phyloP scores from a whole-genome alignment of 2,113 vertebrate species.

The Clarias magur region DNA sequence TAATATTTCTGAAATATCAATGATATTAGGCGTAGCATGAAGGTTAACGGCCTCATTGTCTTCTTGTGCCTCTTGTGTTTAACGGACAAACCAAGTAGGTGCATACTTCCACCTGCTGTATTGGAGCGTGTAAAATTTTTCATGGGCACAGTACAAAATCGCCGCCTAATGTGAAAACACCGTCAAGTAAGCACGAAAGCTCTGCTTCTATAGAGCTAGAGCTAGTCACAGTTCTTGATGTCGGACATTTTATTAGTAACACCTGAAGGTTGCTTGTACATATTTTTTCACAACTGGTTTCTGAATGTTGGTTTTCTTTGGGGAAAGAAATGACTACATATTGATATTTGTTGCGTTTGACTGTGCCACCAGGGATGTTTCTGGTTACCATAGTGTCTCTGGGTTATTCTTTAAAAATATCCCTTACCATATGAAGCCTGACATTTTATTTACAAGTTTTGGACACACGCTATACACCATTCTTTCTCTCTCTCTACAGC shows the following conservation, averaged over 20 bases:
- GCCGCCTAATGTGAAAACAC: background rate
- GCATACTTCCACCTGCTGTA: too few species aligned
- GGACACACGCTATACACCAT: too few species aligned
- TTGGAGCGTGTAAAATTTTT: too few species aligned
- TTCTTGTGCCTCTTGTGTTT: too few species aligned
- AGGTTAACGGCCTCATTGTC: too few species aligned
- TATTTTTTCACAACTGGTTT: background rate
- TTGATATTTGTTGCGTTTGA: too few species aligned
- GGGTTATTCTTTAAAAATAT: background rate
- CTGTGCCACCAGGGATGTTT: background rate
- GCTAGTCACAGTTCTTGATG: background rate
- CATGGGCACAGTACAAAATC: too few species aligned
- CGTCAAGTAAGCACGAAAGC: background rate
- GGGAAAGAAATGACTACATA: too few species aligned
- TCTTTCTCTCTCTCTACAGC: background rate
- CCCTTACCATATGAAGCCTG: background rate
- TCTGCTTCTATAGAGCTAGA: background rate
- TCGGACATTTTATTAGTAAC: background rate
- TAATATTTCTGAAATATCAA: too few species aligned
- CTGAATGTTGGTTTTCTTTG: too few species aligned
- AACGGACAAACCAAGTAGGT: too few species aligned
- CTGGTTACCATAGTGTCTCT: background rate
- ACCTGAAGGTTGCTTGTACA: background rate
- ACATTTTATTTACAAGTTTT: background rate
- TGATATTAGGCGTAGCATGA: too few species aligned